Base-by-base conservation (phyloP, 2,888 invertebrate genomes). In the Cephus rjabovi region DNA sequence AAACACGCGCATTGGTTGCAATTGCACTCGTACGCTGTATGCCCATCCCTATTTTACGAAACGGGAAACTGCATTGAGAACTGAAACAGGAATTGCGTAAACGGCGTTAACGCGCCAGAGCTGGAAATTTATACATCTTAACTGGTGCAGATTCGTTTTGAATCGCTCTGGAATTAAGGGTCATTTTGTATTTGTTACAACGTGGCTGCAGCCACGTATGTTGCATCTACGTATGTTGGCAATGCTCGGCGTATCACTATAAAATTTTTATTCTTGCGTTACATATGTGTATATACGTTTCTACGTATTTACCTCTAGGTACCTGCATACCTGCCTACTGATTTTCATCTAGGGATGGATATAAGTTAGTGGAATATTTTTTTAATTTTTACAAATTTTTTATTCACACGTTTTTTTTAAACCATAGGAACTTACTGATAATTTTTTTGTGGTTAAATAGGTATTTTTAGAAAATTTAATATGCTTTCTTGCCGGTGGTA, bases 71-170 rank as follows among this genome's bases (percentile, higher is more conserved):
- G 15, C 15, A 15, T 40, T 40, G 40, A 15, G 15, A 40, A 40
- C 15, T 40, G 15, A 40, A 40, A 15, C 40, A 40, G 40, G 1
- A 40, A 40, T 15, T 40, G 40, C 31, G 33, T 70, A 70, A 70
- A 70, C 11, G 33, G 2, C 70, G 33, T 33, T 70, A 70, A 70
- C 6, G 70, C 70, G 70, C 30, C 4, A 33, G 12, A 68, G 71
- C 33, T 77, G 73, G 69, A 71, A 71, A 77, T 75, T 77, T 75
- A 77, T 77, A 75, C 77, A 75, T 77, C 77, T 77, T 77, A 77
- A 77, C 75, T 37, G 77, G 75, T 40, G 74, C 35, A 70, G 77
- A 77, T 77, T 75, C 71, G 75, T 70, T 77, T 69, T 71, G 40
- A 75, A 77, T 75, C 31, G 70, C 69, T n/a, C 35, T 30, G 12